These are phyloP conservation scores for Drosophila subquinaria DNA, from an alignment of 2,888 invertebrate species.

Conservation along the genomic window DNA sequence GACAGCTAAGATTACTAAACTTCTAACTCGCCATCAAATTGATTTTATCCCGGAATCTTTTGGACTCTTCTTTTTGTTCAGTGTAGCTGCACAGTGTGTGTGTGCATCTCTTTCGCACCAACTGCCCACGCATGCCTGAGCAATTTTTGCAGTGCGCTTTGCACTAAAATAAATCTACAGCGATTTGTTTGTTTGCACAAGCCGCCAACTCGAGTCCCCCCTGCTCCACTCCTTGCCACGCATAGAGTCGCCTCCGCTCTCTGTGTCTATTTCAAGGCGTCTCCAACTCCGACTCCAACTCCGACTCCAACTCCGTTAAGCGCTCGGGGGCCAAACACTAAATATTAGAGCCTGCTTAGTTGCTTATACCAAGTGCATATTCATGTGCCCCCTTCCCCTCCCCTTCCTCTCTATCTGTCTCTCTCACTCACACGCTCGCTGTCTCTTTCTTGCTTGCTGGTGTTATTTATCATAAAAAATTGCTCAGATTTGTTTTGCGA, in stretches of 20 bases:
- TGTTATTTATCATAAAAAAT: slow-evolving; percentile 81
- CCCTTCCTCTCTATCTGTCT: background rate
- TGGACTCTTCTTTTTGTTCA: no score
- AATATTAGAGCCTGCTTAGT: slow-evolving; percentile 65
- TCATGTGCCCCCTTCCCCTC: slow-evolving; percentile 10
- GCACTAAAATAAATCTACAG: slow-evolving; percentile 78
- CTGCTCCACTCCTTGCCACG: background rate
- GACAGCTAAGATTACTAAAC: no score
- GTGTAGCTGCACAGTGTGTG: background rate
- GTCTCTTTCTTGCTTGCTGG: slow-evolving; percentile 26
- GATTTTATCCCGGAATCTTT: no score
- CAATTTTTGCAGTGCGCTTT: slow-evolving; percentile 65
- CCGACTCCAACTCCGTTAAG: slow-evolving; percentile 44
- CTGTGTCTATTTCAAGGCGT: slow-evolving; percentile 6
- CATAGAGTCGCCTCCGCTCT: slow-evolving; percentile 1
- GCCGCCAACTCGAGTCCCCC: slow-evolving; percentile 56
- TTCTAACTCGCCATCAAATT: no score
- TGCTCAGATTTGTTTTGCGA: slow-evolving; percentile 80
- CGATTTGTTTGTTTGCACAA: slow-evolving; percentile 82
- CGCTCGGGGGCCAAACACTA: slow-evolving; percentile 61
- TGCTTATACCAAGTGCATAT: slow-evolving; percentile 34
- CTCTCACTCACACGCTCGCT: slow-evolving; percentile 2
- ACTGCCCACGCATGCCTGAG: slow-evolving; percentile 68
- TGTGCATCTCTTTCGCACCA: slow-evolving; percentile 21
- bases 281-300: background rate